phyloP scores from a whole-genome alignment of 2,888 invertebrate species.

The Pteria penguin region DNA sequence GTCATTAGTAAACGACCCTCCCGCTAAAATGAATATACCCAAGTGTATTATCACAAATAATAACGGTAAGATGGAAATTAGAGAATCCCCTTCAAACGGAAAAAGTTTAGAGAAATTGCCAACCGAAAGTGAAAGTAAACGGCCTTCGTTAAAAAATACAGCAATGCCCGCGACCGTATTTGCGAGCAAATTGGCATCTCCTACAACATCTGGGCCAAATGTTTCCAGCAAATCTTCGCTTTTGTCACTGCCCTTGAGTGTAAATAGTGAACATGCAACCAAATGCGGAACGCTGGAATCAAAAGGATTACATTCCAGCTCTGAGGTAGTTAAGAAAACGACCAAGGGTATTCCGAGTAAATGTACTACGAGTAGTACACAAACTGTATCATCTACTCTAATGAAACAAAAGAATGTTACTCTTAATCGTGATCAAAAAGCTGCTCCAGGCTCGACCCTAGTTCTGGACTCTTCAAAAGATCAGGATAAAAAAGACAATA shows the following conservation, averaged over 20 bases:
- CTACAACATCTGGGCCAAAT: neutral
- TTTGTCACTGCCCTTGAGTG: too few species aligned
- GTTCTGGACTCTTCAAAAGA: too few species aligned
- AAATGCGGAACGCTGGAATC: neutral
- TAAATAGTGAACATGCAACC: neutral
- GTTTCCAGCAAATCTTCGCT: neutral
- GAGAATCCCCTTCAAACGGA: neutral
- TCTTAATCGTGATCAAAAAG: too few species aligned
- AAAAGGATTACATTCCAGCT: neutral
- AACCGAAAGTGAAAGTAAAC: too few species aligned
- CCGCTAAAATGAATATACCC: neutral
- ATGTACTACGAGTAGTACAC: constrained; percentile 6
- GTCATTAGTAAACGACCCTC: too few species aligned
- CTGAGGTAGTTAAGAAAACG: neutral
- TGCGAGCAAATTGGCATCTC: neutral
- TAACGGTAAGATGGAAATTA: neutral
- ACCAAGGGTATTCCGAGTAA: constrained; percentile 1
- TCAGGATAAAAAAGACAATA: too few species aligned
- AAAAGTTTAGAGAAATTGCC: too few species aligned
- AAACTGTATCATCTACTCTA: neutral
- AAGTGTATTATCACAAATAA: neutral
- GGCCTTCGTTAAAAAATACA: too few species aligned
- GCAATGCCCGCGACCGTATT: neutral
- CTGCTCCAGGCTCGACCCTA: too few species aligned
- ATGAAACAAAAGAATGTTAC: neutral